Percentiles rank a stretch among this genome's conserved stretches.
Conservation (phyloP, 1,140 invertebrate species). For the Neuroterus valhalla region DNA sequence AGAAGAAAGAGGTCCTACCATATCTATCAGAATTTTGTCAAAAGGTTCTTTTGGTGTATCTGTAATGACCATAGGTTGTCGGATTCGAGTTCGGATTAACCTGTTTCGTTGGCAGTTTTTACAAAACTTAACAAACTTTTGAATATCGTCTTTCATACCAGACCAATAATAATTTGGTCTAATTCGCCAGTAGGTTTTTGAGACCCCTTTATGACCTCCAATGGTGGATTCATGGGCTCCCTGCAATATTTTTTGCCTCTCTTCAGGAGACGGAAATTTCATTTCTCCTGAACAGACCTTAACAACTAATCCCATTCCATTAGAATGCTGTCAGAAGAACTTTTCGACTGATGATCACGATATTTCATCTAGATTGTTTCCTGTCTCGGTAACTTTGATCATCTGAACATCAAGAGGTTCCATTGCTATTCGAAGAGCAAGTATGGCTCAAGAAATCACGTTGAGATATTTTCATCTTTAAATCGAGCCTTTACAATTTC, state of each 20-base stretch:
- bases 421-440: background rate
- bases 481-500: background rate
- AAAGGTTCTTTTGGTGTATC: too few species aligned
- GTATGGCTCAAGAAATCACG: background rate
- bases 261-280: too few species aligned
- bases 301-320: background rate
- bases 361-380: too few species aligned
- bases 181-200: conserved; percentile 21
- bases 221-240: background rate
- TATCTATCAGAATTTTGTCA: too few species aligned
- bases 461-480: background rate
- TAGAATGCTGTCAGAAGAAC: background rate
- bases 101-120: background rate
- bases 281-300: background rate
- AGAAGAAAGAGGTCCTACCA: too few species aligned
- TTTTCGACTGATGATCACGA: background rate
- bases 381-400: background rate
- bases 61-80: too few species aligned
- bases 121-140: background rate
- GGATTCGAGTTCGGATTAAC: too few species aligned
- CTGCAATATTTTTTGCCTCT: too few species aligned
- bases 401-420: background rate
- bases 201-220: background rate
- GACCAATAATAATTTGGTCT: background rate
- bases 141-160: background rate